Conservation (phyloP, 2,888 invertebrate genomes). For the Coecobrya sp. region DNA sequence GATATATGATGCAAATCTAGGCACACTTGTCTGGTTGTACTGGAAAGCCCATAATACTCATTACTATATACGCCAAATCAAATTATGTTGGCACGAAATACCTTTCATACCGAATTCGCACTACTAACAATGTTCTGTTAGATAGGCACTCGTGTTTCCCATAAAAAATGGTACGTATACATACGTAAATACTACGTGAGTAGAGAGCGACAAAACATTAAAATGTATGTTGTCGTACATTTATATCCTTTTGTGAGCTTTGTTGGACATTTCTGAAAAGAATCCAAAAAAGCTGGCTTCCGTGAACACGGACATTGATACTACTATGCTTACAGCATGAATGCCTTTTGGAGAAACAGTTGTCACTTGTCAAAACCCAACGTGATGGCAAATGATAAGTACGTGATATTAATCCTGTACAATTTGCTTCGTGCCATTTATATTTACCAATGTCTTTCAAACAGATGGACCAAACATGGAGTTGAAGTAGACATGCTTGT, state of each 20-base stretch:
- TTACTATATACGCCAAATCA: background rate
- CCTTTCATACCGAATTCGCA: background rate
- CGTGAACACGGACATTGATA: background rate
- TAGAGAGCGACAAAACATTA: background rate
- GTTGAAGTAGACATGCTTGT: background rate
- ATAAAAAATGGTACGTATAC: background rate
- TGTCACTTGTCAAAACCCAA: conserved; percentile 61
- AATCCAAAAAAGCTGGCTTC: conserved; percentile 3
- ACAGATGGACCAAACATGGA: conserved; percentile 30
- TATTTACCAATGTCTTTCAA: conserved; percentile 26
- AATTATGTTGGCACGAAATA: background rate
- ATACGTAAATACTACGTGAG: background rate
- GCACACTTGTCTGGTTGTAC: too few species aligned
- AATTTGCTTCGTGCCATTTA: conserved; percentile 10
- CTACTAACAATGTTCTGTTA: background rate
- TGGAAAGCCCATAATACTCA: background rate
- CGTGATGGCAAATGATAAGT: conserved; percentile 60
- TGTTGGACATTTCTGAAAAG: background rate
- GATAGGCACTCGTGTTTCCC: background rate
- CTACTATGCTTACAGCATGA: background rate
- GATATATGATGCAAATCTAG: too few species aligned
- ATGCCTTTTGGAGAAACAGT: conserved; percentile 51
- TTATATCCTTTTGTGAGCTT: conserved; percentile 23
- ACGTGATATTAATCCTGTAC: conserved; percentile 65
- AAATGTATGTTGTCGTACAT: conserved; percentile 13